Conservation (phyloP, 2,113 vertebrate species). For the Oophaga pumilio region DNA sequence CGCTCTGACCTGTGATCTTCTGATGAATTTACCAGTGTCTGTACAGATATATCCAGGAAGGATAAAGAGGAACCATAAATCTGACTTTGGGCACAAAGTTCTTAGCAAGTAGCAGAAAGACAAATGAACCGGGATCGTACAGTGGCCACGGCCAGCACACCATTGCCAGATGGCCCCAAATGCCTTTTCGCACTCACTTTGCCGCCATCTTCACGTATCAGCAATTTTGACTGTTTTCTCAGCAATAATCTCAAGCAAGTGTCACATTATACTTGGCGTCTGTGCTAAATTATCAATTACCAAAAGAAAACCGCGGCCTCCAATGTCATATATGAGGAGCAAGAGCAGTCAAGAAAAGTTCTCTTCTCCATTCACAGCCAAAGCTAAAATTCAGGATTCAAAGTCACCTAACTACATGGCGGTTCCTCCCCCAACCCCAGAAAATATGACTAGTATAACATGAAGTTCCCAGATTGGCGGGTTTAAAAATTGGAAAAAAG, state of each 20-base stretch:
- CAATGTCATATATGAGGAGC: background rate
- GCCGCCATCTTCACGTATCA: background rate
- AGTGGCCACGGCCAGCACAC: background rate
- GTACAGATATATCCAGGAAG: conserved; percentile 48
- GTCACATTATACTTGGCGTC: conserved; percentile 20
- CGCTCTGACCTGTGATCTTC: conserved; percentile 62
- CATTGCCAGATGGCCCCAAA: conserved; percentile 2
- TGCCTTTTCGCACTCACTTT: conserved; percentile 13
- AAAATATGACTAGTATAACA: background rate
- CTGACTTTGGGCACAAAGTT: conserved; percentile 55
- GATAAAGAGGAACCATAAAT: conserved; percentile 60
- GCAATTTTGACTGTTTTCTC: conserved; percentile 15
- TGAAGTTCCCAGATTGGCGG: no score
- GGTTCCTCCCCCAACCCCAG: background rate
- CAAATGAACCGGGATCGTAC: background rate
- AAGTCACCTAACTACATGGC: background rate
- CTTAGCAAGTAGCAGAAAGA: conserved; percentile 11
- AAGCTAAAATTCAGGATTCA: background rate
- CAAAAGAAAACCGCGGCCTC: background rate
- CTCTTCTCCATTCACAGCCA: background rate
- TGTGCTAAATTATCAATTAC: conserved; percentile 11
- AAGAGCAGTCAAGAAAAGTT: background rate
- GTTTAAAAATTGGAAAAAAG: no score
- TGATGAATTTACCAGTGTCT: conserved; percentile 62
- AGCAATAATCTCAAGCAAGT: conserved; percentile 24